A percentile compares a stretch with the other conserved stretches of the same genome.
These are phyloP conservation scores for Smutsia gigantea DNA, from an alignment of 2,797 vertebrate genomes.

Conservation along the genomic window DNA sequence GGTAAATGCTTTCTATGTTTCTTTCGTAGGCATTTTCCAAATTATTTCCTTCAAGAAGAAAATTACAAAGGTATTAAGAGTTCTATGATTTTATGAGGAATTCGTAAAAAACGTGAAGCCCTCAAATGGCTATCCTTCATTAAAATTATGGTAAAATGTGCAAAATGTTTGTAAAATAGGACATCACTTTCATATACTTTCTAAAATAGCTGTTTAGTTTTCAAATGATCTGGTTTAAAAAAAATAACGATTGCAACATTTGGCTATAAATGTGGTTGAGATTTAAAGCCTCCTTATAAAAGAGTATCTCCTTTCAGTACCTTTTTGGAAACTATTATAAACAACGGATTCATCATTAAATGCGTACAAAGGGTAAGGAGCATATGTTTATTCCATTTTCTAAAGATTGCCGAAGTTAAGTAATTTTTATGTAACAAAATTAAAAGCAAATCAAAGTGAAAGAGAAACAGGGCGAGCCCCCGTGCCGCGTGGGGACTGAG, in stretches of 20 bases:
- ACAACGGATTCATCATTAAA: not conserved
- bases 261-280: not conserved
- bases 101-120: constrained; percentile 36
- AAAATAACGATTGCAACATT: not conserved
- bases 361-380: not conserved
- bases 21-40: constrained; percentile 32
- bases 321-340: constrained; percentile 17
- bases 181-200: not conserved
- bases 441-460: not conserved
- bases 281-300: constrained; percentile 18
- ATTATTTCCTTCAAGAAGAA: constrained; percentile 42
- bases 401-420: not conserved
- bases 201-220: not conserved
- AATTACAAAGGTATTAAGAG: constrained; percentile 20
- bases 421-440: not conserved
- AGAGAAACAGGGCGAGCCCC: not conserved
- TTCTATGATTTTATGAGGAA: constrained; percentile 49
- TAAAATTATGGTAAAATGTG: constrained; percentile 13
- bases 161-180: not conserved
- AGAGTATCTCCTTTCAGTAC: not conserved
- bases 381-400: not conserved
- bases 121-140: not conserved
- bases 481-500: rapidly evolving
- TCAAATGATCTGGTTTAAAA: constrained; percentile 4
- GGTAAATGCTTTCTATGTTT: constrained; percentile 35